Percentiles rank a stretch among this genome's conserved stretches.
Conservation (phyloP, 2,888 invertebrate species). For the Cephus sareptanus region DNA sequence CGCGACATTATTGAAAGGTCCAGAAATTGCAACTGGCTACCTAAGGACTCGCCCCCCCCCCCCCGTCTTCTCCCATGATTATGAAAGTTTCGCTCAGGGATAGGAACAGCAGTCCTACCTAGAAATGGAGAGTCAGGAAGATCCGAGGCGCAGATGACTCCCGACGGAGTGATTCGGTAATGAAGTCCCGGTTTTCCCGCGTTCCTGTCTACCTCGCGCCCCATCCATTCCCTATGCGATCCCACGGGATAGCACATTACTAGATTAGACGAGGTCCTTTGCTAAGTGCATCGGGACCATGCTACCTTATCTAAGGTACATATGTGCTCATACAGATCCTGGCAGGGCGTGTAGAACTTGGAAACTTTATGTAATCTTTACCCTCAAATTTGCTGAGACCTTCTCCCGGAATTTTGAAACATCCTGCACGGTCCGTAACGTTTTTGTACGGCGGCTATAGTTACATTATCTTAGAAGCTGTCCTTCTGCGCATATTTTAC, state of each 20-base stretch:
- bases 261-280: slow-evolving; percentile 53
- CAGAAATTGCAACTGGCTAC: not conserved
- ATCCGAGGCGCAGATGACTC: slow-evolving; percentile 56
- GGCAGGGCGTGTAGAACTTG: not conserved
- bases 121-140: slow-evolving; percentile 53
- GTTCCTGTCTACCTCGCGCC: slow-evolving; percentile 4
- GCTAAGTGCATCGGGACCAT: slow-evolving; percentile 25
- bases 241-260: slow-evolving; percentile 54
- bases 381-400: not conserved
- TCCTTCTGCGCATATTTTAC: not conserved
- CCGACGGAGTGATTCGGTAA: slow-evolving; percentile 62
- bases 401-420: not conserved
- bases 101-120: not conserved
- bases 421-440: not conserved
- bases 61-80: not conserved
- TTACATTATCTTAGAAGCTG: not conserved
- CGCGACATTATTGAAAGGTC: not conserved
- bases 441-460: not conserved
- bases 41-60: not conserved
- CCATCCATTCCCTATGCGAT: slow-evolving; percentile 13
- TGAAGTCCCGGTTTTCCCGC: slow-evolving; percentile 52
- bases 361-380: not conserved
- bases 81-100: not conserved
- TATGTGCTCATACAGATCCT: not conserved
- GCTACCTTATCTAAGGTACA: not conserved